phyloP scores from a whole-genome alignment of 2,888 invertebrate species.

The Agrotis ipsilon region DNA sequence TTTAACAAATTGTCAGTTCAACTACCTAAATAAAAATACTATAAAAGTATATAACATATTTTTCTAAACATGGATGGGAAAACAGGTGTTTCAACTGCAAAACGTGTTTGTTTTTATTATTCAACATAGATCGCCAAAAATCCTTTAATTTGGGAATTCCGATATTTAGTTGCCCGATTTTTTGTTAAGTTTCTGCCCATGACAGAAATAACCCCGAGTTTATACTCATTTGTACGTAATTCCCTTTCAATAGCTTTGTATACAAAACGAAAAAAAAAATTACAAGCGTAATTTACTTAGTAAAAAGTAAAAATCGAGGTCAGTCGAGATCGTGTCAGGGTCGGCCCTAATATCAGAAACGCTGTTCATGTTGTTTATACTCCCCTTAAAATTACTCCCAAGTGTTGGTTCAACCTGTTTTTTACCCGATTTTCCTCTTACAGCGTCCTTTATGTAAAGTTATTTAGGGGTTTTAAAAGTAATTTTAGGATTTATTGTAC shows the following conservation, averaged over 20 bases:
- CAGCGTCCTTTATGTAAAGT: conserved; percentile 3
- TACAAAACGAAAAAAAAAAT: background rate
- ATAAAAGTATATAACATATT: too few relatives aligned
- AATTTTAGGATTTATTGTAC: conserved; percentile 32
- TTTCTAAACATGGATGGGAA: too few relatives aligned
- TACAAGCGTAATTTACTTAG: conserved; percentile 17
- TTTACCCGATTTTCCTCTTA: conserved; percentile 15
- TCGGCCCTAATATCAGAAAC: conserved; percentile 19
- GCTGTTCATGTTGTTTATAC: conserved; percentile 23
- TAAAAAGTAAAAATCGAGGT: conserved; percentile 33
- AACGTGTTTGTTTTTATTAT: too few relatives aligned
- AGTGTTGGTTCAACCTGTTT: conserved; percentile 34
- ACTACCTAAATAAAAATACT: too few relatives aligned
- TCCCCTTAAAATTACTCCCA: conserved; percentile 30
- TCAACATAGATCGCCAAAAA: too few relatives aligned
- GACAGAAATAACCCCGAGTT: background rate
- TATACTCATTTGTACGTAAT: background rate
- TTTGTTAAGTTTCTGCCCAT: too few relatives aligned
- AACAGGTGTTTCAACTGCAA: too few relatives aligned
- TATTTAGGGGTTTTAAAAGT: conserved; percentile 32
- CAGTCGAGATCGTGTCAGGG: conserved; percentile 42
- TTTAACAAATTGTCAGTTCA: too few relatives aligned
- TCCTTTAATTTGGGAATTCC: too few relatives aligned
- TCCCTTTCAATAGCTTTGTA: background rate
- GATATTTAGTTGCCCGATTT: too few relatives aligned